Evolutionary conservation across 2,888 invertebrate genomes (phyloP).

Genomic region (Bembecia ichneumoniformis): DNA sequence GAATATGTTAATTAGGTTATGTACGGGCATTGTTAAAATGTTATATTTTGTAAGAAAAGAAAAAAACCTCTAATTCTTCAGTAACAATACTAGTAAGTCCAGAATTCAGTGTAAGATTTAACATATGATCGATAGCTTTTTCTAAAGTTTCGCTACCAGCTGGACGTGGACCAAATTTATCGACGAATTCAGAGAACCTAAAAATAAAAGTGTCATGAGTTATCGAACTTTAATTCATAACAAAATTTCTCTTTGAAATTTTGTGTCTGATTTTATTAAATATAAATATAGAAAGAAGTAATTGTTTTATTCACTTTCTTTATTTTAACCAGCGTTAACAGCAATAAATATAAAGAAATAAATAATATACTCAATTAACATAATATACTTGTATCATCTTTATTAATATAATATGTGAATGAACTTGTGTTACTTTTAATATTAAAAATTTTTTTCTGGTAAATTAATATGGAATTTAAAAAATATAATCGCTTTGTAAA

Average conservation of each 20-base stretch:
- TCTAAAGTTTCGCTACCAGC: constrained; percentile 75
- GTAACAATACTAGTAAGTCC: constrained; percentile 74
- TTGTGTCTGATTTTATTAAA: too few relatives aligned
- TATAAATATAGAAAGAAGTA: too few relatives aligned
- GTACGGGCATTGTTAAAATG: not conserved
- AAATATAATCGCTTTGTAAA: too few relatives aligned
- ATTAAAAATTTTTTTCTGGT: too few relatives aligned
- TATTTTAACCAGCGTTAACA: not conserved
- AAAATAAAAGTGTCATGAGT: constrained; percentile 8
- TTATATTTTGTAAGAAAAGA: not conserved
- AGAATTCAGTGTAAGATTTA: constrained; percentile 32
- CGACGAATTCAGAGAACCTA: constrained; percentile 40
- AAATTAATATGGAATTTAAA: too few relatives aligned
- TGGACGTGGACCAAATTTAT: constrained; percentile 75
- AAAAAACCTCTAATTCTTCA: constrained; percentile 70
- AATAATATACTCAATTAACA: not conserved
- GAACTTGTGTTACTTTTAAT: too few relatives aligned
- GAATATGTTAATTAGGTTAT: not conserved
- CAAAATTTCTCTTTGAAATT: too few relatives aligned
- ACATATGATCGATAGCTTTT: constrained; percentile 76
- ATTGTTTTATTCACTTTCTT: too few relatives aligned
- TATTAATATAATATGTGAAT: too few relatives aligned
- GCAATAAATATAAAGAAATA: not conserved
- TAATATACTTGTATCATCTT: too few relatives aligned
- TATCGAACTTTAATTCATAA: too few relatives aligned